Conservation (phyloP, 2,113 vertebrate species). For the Mandrillus leucophaeus region DNA sequence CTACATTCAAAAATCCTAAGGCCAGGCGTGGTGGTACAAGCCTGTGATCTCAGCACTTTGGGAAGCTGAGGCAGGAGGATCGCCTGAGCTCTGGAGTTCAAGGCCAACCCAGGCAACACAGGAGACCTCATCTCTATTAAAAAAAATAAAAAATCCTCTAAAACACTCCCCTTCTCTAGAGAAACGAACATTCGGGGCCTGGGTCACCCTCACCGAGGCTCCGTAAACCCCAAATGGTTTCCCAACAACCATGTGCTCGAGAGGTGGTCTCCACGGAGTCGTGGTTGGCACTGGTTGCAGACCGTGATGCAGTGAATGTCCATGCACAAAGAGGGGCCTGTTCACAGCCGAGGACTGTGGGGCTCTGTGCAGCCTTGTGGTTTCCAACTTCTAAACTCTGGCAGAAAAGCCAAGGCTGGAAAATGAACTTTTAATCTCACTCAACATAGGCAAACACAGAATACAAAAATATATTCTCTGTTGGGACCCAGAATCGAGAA, state of each 20-base stretch:
- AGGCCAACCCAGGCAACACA: neutral
- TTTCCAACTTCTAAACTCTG: neutral
- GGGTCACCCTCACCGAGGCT: neutral
- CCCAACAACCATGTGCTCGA: neutral
- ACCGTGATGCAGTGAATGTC: neutral
- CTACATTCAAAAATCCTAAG: neutral
- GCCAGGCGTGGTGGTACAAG: neutral
- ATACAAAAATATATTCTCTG: constrained; percentile 36
- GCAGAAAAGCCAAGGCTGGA: constrained; percentile 41
- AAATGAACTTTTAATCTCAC: constrained; percentile 49
- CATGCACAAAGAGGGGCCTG: neutral
- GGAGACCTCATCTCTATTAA: neutral
- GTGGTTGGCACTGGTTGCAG: neutral
- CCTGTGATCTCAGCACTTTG: neutral
- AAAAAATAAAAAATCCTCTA: neutral
- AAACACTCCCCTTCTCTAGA: neutral
- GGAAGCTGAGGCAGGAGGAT: neutral
- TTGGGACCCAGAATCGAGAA: neutral
- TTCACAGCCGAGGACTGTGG: neutral
- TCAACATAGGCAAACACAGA: constrained; percentile 52
- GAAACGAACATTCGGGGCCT: neutral
- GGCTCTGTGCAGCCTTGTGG: neutral
- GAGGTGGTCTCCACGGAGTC: neutral
- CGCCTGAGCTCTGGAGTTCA: neutral
- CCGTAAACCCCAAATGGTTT: neutral